Conservation (phyloP, 2,797 vertebrate species). For the Euphonia xanthogaster region DNA sequence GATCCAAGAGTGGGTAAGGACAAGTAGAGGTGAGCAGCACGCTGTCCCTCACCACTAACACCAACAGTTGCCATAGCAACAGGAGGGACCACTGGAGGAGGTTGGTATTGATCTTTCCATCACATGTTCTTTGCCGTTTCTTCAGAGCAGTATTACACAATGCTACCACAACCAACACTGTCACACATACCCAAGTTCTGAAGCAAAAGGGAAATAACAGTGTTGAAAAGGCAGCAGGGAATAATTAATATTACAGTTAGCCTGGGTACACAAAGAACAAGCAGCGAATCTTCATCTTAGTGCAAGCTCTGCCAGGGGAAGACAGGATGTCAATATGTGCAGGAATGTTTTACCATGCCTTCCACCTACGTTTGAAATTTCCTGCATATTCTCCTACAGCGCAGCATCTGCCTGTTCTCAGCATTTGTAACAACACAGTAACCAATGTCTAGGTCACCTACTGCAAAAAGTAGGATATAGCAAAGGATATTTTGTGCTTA, state of each 20-base stretch:
- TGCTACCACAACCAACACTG: not conserved
- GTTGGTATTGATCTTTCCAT: constrained; percentile 16
- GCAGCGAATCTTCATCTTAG: not conserved
- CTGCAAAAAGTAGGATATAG: not conserved
- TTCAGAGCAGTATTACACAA: not conserved
- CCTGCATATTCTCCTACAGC: not conserved
- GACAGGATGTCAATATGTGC: not conserved
- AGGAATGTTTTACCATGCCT: not conserved
- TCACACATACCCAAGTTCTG: not conserved
- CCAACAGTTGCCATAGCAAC: constrained; percentile 31
- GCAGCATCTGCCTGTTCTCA: not conserved
- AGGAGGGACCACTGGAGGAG: not conserved
- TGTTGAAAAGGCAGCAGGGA: not conserved
- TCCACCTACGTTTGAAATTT: not conserved
- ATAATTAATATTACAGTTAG: not conserved
- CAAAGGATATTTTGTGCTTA: not conserved
- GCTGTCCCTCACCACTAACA: constrained; percentile 9
- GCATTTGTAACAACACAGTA: not conserved
- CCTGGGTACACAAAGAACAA: not conserved
- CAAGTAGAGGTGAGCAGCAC: constrained; percentile 54
- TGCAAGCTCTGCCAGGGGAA: not conserved
- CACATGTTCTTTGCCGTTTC: not conserved
- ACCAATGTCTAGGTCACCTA: not conserved
- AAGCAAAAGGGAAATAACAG: not conserved
- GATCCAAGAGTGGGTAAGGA: constrained; percentile 19